These are phyloP conservation scores for Sialia sialis DNA, from an alignment of 2,113 vertebrate species.

Conservation along the genomic window DNA sequence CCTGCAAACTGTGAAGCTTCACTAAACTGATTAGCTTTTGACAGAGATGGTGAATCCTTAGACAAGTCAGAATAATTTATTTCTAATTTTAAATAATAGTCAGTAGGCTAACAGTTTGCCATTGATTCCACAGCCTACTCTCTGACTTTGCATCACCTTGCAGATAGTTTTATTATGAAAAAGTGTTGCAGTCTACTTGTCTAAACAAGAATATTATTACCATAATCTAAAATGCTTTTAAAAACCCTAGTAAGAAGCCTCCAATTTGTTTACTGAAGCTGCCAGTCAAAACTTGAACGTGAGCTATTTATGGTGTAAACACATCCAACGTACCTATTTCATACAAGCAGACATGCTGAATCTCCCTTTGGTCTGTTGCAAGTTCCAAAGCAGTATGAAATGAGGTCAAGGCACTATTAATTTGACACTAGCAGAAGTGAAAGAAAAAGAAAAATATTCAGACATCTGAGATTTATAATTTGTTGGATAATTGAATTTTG, in stretches of 20 bases:
- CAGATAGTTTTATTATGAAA: not conserved
- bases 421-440: conserved; percentile 84
- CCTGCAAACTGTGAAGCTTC: not conserved
- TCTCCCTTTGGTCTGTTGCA: conserved; percentile 94
- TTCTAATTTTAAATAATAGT: not conserved
- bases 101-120: not conserved
- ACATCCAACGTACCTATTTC: conserved; percentile 86
- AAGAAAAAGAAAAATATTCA: not conserved
- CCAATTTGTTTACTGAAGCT: not conserved
- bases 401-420: conserved; percentile 96
- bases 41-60: not conserved
- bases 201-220: not conserved
- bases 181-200: not conserved
- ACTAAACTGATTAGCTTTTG: not conserved
- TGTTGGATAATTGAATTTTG: not conserved
- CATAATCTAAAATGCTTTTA: not conserved
- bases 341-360: conserved; percentile 97
- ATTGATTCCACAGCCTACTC: not conserved
- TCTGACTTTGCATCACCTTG: not conserved
- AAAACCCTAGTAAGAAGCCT: not conserved
- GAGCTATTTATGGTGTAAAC: not conserved
- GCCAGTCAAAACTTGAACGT: not conserved
- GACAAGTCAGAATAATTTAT: not conserved
- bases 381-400: conserved; percentile 96
- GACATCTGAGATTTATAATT: not conserved